Conservation (phyloP, 2,797 vertebrate genomes). For the Protosalanx chinensis region DNA sequence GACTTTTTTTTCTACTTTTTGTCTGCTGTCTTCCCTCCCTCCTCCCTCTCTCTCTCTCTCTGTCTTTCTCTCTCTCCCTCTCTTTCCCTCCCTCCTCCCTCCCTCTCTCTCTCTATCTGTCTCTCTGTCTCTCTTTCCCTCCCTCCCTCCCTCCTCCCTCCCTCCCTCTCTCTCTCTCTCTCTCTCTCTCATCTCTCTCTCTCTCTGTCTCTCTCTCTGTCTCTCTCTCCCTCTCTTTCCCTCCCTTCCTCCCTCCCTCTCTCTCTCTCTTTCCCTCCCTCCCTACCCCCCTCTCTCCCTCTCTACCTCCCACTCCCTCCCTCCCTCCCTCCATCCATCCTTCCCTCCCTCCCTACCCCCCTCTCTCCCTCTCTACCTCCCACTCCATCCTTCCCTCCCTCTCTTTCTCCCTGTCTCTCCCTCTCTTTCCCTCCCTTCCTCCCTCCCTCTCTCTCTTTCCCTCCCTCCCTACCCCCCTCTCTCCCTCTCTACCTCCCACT, state of each 20-base stretch:
- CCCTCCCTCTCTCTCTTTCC: background rate
- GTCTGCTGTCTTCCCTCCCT: too few relatives aligned
- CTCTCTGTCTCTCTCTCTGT: background rate
- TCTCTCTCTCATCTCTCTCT: background rate
- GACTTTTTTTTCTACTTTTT: too few relatives aligned
- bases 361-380: background rate
- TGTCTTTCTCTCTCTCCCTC: conserved; percentile 6
- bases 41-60: background rate
- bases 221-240: background rate
- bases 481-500: background rate
- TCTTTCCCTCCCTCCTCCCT: conserved; percentile 5
- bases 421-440: background rate
- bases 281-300: background rate
- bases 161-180: background rate
- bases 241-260: background rate
- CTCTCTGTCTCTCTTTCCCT: background rate
- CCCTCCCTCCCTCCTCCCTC: background rate
- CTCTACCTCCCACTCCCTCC: background rate
- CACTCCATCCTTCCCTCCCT: background rate
- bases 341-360: background rate
- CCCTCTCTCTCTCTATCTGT: background rate
- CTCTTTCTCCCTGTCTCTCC: background rate
- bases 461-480: background rate
- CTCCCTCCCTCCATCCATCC: background rate
- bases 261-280: background rate